Evolutionary conservation across 2,888 invertebrate genomes (phyloP).

Genomic region (Ctenicera cuprea): DNA sequence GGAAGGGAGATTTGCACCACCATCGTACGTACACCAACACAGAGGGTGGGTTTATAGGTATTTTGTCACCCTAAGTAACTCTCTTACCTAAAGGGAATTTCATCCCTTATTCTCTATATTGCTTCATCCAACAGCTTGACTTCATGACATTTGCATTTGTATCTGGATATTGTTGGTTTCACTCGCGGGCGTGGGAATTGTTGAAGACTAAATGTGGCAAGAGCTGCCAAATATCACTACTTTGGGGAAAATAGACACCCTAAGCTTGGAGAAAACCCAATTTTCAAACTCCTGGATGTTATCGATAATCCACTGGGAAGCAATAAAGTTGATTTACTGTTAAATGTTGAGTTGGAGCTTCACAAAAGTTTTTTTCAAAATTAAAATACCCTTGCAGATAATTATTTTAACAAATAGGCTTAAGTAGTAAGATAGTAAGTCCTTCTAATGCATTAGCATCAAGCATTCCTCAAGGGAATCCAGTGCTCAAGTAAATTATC

Average conservation of each 20-base stretch:
- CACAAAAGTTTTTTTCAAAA: not conserved
- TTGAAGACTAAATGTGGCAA: conserved; percentile 19
- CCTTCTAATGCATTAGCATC: not conserved
- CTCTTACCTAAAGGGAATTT: conserved; percentile 62
- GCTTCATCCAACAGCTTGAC: conserved; percentile 49
- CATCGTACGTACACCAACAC: conserved; percentile 5
- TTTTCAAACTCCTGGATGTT: not conserved
- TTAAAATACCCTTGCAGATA: not conserved
- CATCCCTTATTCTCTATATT: conserved; percentile 63
- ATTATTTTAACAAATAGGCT: not conserved
- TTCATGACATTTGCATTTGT: conserved; percentile 49
- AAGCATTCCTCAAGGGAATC: conserved; percentile 23
- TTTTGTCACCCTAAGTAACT: conserved; percentile 64
- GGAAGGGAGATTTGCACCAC: conserved; percentile 41
- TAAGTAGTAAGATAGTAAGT: not conserved
- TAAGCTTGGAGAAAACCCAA: conserved; percentile 3
- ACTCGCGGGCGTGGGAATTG: conserved; percentile 5
- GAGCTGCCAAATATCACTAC: not conserved
- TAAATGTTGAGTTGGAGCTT: conserved; percentile 9
- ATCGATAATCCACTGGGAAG: conserved; percentile 17
- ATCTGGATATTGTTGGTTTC: conserved; percentile 28
- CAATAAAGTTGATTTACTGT: conserved; percentile 24
- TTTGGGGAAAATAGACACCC: conserved; percentile 7
- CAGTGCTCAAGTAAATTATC: conserved; percentile 44
- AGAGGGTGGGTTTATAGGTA: conserved; percentile 64